Evolutionary conservation across 2,888 invertebrate genomes (phyloP), one percentile per base, ranked within the genome.

Genomic region (Himalopsyche kuldschensis): DNA sequence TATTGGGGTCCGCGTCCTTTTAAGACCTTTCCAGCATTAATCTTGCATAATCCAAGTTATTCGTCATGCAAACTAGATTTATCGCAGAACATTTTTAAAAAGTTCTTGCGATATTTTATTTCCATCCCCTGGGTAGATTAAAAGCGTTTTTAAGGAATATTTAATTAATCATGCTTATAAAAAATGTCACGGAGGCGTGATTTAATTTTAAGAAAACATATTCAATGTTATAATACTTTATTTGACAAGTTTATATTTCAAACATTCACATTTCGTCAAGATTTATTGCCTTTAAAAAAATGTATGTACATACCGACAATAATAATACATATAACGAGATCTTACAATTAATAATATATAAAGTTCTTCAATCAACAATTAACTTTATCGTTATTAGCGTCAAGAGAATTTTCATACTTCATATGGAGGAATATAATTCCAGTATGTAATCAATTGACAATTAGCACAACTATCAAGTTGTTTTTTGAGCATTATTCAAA

Each of bases 51-150:
- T 30, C 63, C 63, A 27, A 30, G 76, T 75, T 32, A 77, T 77
- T 24, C 77, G 81, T 81, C 77, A 81, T 77, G 55, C 32, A 27
- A 81, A 81, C 47, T 77, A 76, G 76, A 77, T 81, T 81, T 81
- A 81, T 77, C 32, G 31, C 15, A 63, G 81, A 69, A 69, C 30
- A 69, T 69, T 69, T 69, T 69, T 69, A 30, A 55, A 69, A 27
- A 24, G 69, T 69, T 27, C 30, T 69, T 27, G 69, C 30, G 30
- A 27, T 30, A 69, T 15, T 69, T 69, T 69, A 69, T 69, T 30
- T 69, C 30, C 69, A 69, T 69, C 27, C 1, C 30, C 69, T 69
- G 11, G 24, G 69, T 69, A 69, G 30, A 30, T 69, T 27, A 30
- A 69, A 69, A 69, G 27, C 27, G 15, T 69, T 69, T 30, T 69